Evolutionary conservation across 35 echinoderm and acorn worm species (phyloP), one percentile per base, ranked within the genome.

Genomic region (Anneissia japonica): DNA sequence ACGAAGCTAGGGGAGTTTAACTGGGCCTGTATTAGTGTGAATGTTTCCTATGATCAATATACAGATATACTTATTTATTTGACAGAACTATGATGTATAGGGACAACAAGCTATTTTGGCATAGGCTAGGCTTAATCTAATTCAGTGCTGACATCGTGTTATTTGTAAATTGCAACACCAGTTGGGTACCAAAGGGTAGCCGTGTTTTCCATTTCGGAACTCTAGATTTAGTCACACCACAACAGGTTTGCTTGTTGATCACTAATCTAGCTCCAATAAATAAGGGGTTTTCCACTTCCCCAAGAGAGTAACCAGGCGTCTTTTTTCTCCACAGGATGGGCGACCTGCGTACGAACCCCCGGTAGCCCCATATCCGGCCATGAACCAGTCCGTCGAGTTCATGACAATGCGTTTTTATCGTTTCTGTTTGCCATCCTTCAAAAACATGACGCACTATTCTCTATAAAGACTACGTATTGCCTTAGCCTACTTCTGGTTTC

Each of bases 191-290:
- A 23, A n/a, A n/a, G 51, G 51, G 51, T 64, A 64, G 51, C 51
- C 51, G 51, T 64, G 51, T 64, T 64, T 64, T 64, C 51, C 51
- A 64, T 64, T 64, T 64, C 51, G 51, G 51, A 64, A 64, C 51
- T 64, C 51, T 9, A 64, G 51, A 64, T 64, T 64, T 64, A 64
- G 51, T 64, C 51, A 64, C 51, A 64, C 51, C 19, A 23, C 51
- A 64, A 64, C 51, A 64, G 51, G 51, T 64, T 64, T 64, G 21
- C 51, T 64, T 64, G 51, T 64, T 64, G 51, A 64, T 64, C 51
- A 64, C 51, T 64, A 64, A 64, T 64, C 26, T 64, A 12, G 19
- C 51, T 64, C 51, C 51, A 64, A 64, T 64, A 64, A 64, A 64
- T 64, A 64, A 64, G 51, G 51, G 51, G 51, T 64, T 64, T 64